These are phyloP conservation scores for Holotrichia oblita DNA, from an alignment of 1,140 invertebrate species.

Conservation along the genomic window DNA sequence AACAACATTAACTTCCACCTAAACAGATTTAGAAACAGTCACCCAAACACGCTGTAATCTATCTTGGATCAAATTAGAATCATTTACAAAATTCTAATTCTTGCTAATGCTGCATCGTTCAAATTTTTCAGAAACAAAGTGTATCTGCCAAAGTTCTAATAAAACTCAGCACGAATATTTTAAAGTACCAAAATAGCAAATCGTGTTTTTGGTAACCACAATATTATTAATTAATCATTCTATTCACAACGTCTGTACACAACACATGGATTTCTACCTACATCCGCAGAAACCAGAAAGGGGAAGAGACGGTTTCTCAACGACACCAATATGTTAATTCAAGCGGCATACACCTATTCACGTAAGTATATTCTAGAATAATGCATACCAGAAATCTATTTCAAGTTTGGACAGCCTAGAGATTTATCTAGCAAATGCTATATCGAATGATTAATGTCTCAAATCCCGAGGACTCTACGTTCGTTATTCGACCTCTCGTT, in stretches of 20 bases:
- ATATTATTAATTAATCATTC: not conserved
- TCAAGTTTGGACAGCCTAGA: not conserved
- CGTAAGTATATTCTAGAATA: conserved; percentile 22
- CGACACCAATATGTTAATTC: conserved; percentile 4
- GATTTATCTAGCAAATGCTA: conserved; percentile 23
- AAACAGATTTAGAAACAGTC: no score
- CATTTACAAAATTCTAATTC: no score
- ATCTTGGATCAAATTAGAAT: no score
- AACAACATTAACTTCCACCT: no score
- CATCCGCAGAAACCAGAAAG: not conserved
- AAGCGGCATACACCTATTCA: not conserved
- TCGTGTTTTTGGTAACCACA: no score
- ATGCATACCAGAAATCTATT: conserved; percentile 30
- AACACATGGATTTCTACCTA: not conserved
- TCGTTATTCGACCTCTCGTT: not conserved
- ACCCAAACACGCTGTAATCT: no score
- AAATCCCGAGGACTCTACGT: not conserved
- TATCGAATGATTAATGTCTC: conserved; percentile 23
- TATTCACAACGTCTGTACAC: no score
- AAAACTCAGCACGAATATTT: no score
- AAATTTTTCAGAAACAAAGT: no score
- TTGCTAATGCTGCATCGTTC: no score
- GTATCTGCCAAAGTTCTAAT: no score
- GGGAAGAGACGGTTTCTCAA: not conserved
- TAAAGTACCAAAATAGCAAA: no score